These are phyloP conservation scores for Thaumatotibia leucotreta DNA, from an alignment of 1,140 invertebrate genomes.

Conservation along the genomic window DNA sequence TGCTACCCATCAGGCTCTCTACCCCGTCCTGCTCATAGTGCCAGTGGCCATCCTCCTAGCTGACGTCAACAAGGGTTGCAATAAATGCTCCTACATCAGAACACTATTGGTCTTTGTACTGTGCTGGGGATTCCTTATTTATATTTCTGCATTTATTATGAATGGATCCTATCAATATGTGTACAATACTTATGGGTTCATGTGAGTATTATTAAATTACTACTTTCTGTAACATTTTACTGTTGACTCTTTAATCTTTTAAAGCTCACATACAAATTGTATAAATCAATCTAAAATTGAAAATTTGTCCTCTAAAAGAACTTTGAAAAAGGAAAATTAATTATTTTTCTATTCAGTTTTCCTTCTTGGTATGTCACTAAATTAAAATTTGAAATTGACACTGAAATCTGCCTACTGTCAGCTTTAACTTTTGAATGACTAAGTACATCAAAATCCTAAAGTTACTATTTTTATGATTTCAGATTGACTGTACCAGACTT, in stretches of 20 bases:
- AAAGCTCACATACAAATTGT: not conserved
- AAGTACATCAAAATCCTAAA: constrained; percentile 22
- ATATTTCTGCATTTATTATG: constrained; percentile 69
- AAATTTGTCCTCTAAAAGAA: too few species aligned
- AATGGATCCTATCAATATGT: constrained; percentile 85
- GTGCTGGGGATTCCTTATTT: constrained; percentile 70
- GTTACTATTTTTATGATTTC: constrained; percentile 51
- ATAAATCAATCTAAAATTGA: constrained; percentile 6
- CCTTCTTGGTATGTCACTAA: not conserved
- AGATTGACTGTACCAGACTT: constrained; percentile 93
- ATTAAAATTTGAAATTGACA: too few species aligned
- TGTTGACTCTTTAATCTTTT: not conserved
- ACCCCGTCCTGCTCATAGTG: constrained; percentile 90
- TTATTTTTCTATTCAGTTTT: not conserved
- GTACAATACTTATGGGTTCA: constrained; percentile 88
- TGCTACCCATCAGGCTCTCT: constrained; percentile 89
- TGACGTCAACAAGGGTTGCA: constrained; percentile 66
- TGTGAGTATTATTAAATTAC: constrained; percentile 79
- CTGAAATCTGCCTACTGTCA: too few species aligned
- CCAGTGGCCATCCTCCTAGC: constrained; percentile 80
- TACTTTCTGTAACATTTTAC: not conserved
- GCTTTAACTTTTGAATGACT: too few species aligned
- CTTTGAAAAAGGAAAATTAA: too few species aligned
- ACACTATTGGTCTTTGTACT: constrained; percentile 67
- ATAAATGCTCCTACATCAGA: constrained; percentile 72